A percentile compares a stretch with the other conserved stretches of the same genome.
Conservation (phyloP, 2,113 vertebrate genomes). For the Pelodiscus sinensis region DNA sequence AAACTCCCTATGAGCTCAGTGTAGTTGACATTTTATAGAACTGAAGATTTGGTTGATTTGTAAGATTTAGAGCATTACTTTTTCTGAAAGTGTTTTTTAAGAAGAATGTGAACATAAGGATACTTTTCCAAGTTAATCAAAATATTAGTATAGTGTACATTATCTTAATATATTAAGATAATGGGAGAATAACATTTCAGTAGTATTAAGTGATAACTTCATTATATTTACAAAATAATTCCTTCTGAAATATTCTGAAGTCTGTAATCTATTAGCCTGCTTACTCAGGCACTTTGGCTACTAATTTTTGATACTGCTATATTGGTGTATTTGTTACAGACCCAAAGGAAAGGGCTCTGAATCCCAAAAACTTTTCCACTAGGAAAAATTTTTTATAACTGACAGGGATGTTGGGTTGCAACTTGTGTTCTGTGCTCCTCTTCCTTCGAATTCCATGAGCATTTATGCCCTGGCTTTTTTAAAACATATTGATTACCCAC, state of each 20-base stretch:
- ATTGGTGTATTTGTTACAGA: not conserved
- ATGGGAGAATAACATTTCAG: not conserved
- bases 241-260: not conserved
- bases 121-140: not conserved
- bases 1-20: fast-evolving
- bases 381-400: not conserved
- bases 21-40: not conserved
- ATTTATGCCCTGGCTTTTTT: not conserved
- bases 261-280: not conserved
- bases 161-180: too few species aligned
- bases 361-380: not conserved
- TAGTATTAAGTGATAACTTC: not conserved
- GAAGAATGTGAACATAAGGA: fast-evolving
- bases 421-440: not conserved
- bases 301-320: not conserved
- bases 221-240: not conserved
- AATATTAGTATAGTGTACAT: too few species aligned
- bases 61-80: too few species aligned
- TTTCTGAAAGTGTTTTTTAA: too few species aligned
- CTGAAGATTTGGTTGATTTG: not conserved
- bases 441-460: not conserved
- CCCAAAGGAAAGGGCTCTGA: not conserved
- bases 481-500: not conserved
- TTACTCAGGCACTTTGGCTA: not conserved
- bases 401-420: not conserved